Evolutionary conservation across 2,797 vertebrate genomes (phyloP), one percentile per base, ranked within the genome.

Genomic region (Tragelaphus eurycerus): DNA sequence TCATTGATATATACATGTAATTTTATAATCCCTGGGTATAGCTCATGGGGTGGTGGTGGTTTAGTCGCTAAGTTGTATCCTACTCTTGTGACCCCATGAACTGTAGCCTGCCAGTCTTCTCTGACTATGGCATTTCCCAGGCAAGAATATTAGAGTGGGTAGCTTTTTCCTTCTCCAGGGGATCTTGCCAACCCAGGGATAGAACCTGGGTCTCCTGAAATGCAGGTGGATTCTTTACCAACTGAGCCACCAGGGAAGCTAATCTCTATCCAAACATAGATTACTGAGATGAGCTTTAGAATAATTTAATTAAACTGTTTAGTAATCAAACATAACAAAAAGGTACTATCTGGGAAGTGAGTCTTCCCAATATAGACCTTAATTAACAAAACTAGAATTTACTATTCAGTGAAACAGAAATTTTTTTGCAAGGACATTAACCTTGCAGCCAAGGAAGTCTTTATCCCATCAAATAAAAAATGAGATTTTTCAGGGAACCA

Each of bases 401-500:
- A 19, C 31, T 64, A 64, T 7, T 34, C 16, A 64, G 31, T 64
- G 62, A 64, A 64, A 64, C 31, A n/a, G 62, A 64, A 64, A 64
- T n/a, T 64, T 64, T 64, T 7, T 64, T 64, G 31, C n/a, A 16
- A 64, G 62, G 62, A 34, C 62, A 34, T 34, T 64, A 10, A 64
- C 31, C 31, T 4, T 64, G 62, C 62, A 64, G 62, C 62, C 62
- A 64, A 8, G 31, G 62, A 64, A 64, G 62, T n/a, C n/a, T n/a
- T n/a, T n/a, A n/a, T n/a, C n/a, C n/a, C n/a, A n/a, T n/a, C 62
- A 64, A 64, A 64, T 64, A 64, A 64, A 64, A 64, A 64, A 64
- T 64, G 31, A 64, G 8, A 16, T 34, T 64, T n/a, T 16, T 64
- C 16, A 64, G 16, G 31, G 62, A 64, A 34, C 16, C 31, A 64